Evolutionary conservation across 2,797 vertebrate genomes (phyloP).

Genomic region (Tapirus indicus): DNA sequence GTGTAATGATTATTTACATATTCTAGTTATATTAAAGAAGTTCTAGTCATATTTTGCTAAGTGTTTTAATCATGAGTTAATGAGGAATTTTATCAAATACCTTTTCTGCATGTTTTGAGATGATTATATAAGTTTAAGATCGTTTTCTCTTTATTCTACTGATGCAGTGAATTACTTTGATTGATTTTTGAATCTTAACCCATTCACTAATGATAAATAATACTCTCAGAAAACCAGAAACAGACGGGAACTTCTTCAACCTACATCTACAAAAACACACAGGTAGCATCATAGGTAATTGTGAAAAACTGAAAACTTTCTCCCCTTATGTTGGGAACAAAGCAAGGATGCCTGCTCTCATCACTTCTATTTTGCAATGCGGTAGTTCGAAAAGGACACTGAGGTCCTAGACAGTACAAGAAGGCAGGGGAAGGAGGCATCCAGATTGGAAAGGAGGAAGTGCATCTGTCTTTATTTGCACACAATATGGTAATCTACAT

Average conservation of each 20-base stretch:
- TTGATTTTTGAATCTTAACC: not conserved
- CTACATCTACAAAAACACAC: not conserved
- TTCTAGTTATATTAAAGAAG: not conserved
- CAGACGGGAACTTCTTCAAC: not conserved
- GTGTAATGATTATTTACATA: not conserved
- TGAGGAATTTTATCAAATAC: not conserved
- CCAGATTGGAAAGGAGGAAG: not conserved
- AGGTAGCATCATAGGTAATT: not conserved
- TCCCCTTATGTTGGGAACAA: not conserved
- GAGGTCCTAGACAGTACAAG: not conserved
- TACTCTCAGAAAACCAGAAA: conserved; percentile 8
- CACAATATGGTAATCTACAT: not conserved
- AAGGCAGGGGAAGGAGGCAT: not conserved
- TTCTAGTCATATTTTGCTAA: not conserved
- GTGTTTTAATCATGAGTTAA: not conserved
- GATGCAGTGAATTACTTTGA: not conserved
- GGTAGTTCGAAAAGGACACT: not conserved
- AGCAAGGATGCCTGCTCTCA: not conserved
- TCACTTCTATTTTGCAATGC: not conserved
- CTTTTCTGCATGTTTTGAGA: conserved; percentile 11
- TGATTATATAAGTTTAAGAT: not conserved
- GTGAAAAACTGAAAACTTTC: not conserved
- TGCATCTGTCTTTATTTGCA: not conserved
- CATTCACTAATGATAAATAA: not conserved
- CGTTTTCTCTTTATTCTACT: not conserved